phyloP scores from a whole-genome alignment of 92 coral and sea anemone species.

The Blastomussa wellsi region DNA sequence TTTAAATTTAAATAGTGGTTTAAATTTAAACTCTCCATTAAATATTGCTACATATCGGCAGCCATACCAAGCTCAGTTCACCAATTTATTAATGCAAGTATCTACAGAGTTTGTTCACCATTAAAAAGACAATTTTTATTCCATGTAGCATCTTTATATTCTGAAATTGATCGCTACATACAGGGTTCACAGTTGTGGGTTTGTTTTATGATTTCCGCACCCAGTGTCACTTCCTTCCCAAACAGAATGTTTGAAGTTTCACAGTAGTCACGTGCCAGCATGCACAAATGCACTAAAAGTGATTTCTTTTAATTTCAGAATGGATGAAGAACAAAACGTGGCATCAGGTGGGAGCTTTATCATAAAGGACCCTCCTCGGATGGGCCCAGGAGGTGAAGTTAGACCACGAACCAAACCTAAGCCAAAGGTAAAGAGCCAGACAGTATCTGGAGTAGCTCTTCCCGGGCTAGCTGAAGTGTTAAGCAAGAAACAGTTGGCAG shows the following conservation, averaged over 20 bases:
- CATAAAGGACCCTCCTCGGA: conserved; percentile 28
- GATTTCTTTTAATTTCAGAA: conserved; percentile 14
- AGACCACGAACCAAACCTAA: conserved; percentile 70
- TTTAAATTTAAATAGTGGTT: too few species aligned
- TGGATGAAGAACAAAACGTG: conserved; percentile 54
- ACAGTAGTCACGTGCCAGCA: background rate
- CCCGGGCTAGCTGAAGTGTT: conserved; percentile 93
- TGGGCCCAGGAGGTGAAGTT: conserved; percentile 12
- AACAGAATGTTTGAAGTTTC: background rate
- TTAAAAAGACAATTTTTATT: too few species aligned
- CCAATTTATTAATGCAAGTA: too few species aligned
- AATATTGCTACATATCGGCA: too few species aligned
- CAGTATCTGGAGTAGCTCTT: conserved; percentile 83
- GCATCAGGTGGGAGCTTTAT: conserved; percentile 25
- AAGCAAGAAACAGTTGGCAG: conserved; percentile 61
- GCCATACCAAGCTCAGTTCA: too few species aligned
- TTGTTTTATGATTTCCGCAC: background rate
- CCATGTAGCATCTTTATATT: too few species aligned
- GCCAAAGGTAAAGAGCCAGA: conserved; percentile 74
- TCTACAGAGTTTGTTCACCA: too few species aligned
- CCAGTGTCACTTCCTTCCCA: background rate
- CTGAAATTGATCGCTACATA: too few species aligned
- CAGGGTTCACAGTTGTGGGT: background rate
- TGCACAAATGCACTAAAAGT: background rate
- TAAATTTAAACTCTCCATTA: too few species aligned